These are phyloP conservation scores for Mormyrus proboscirostris DNA, from an alignment of 2,797 vertebrate species.

Conservation along the genomic window DNA sequence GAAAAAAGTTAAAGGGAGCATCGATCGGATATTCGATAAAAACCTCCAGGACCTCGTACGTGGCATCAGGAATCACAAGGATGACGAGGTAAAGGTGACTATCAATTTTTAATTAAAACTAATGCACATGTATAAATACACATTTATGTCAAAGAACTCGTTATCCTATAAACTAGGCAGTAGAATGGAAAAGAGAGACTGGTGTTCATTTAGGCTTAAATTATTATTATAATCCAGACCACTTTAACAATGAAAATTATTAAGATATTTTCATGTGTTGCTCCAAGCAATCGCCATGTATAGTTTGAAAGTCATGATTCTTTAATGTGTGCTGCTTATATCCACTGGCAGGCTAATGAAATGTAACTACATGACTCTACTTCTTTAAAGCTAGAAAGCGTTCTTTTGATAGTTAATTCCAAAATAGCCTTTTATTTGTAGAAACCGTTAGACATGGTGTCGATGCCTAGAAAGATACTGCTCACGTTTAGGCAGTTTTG, in stretches of 20 bases:
- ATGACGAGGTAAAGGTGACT: slow-evolving; percentile 80
- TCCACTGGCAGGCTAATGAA: neutral
- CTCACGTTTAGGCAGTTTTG: neutral
- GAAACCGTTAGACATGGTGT: neutral
- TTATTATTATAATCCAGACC: neutral
- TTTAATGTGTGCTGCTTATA: neutral
- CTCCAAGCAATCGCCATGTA: neutral
- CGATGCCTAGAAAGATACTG: neutral
- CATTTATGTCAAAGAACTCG: neutral
- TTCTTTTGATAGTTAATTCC: neutral
- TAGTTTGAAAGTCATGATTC: neutral
- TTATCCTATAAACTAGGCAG: neutral
- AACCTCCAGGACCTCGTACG: slow-evolving; percentile 96
- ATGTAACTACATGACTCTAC: neutral
- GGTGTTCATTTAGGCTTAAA: neutral
- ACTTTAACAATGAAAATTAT: neutral
- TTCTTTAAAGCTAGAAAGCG: neutral
- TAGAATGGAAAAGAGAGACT: neutral
- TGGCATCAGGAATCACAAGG: slow-evolving; percentile 96
- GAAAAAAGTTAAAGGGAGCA: slow-evolving; percentile 98
- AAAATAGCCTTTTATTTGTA: neutral
- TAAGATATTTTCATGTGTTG: neutral
- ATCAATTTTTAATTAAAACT: neutral
- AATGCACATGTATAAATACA: neutral
- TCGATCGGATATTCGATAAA: slow-evolving; percentile 99